Conservation (phyloP, 92 coral and sea anemone species). For the Hydrozoanthus gracilis region DNA sequence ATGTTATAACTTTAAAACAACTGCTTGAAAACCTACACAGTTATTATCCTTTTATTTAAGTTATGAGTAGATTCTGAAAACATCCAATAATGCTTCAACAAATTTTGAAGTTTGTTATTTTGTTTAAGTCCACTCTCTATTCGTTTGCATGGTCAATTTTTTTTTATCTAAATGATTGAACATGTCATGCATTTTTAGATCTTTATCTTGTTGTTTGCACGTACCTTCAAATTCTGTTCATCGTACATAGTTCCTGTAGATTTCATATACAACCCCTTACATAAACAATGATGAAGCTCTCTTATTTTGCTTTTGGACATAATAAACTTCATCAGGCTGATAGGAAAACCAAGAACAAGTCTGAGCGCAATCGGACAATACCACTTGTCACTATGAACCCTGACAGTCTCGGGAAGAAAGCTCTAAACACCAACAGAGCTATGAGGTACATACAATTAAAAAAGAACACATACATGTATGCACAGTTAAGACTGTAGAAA, state of each 20-base stretch:
- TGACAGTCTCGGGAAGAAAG: neutral
- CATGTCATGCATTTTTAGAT: neutral
- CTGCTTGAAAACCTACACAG: neutral
- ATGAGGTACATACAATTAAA: neutral
- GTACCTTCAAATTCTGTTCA: conserved; percentile 2
- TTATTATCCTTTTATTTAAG: neutral
- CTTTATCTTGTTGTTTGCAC: neutral
- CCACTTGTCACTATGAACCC: neutral
- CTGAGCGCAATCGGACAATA: neutral
- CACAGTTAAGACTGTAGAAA: too few species aligned
- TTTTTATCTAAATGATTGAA: neutral
- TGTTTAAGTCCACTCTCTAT: too few species aligned
- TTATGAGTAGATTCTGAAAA: conserved; percentile 1
- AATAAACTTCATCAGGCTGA: neutral
- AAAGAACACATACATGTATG: neutral
- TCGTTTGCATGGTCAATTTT: neutral
- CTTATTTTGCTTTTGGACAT: neutral
- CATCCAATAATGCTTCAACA: neutral
- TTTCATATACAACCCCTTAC: neutral
- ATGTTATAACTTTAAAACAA: neutral
- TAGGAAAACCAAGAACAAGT: conserved; percentile 2
- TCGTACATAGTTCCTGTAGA: neutral
- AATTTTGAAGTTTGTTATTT: too few species aligned
- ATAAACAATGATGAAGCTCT: neutral
- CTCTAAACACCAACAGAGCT: neutral